Percentiles rank a stretch among this genome's conserved stretches.
Conservation (phyloP, 2,113 vertebrate genomes). For the Pycnonotus jocosus region DNA sequence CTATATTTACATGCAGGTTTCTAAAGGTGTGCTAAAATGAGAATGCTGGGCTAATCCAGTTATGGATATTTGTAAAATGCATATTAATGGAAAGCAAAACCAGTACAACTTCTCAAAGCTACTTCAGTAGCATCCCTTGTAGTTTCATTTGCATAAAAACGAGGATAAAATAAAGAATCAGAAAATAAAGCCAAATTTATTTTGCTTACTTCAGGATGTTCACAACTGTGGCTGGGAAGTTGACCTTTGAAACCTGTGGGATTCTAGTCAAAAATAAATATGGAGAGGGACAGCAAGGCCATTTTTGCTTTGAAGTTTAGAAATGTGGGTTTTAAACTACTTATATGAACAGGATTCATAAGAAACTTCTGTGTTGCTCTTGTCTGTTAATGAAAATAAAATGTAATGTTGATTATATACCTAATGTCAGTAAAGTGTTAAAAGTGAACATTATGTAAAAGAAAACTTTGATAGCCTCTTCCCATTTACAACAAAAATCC, state of each 20-base stretch:
- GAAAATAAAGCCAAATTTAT: not conserved
- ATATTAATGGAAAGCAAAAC: not conserved
- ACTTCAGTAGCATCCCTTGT: not conserved
- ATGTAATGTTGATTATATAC: not conserved
- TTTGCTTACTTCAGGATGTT: not conserved
- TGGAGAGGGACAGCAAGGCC: not conserved
- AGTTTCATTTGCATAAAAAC: not conserved
- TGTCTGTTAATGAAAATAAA: not conserved
- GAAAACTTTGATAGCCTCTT: not conserved
- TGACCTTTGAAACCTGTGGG: not conserved
- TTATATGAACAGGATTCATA: not conserved
- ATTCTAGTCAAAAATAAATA: not conserved
- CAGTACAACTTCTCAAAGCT: not conserved
- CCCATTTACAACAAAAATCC: not conserved
- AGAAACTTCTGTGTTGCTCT: not conserved
- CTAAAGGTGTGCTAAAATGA: not conserved
- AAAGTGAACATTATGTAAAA: not conserved
- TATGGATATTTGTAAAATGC: not conserved
- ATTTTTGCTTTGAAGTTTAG: not conserved
- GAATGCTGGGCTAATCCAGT: not conserved
- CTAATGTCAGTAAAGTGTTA: not conserved
- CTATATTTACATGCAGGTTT: not conserved
- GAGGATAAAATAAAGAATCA: not conserved
- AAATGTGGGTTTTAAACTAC: not conserved
- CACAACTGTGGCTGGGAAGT: not conserved